Evolutionary conservation across 1,140 invertebrate species (phyloP).

Genomic region (Drosophila rhopaloa): DNA sequence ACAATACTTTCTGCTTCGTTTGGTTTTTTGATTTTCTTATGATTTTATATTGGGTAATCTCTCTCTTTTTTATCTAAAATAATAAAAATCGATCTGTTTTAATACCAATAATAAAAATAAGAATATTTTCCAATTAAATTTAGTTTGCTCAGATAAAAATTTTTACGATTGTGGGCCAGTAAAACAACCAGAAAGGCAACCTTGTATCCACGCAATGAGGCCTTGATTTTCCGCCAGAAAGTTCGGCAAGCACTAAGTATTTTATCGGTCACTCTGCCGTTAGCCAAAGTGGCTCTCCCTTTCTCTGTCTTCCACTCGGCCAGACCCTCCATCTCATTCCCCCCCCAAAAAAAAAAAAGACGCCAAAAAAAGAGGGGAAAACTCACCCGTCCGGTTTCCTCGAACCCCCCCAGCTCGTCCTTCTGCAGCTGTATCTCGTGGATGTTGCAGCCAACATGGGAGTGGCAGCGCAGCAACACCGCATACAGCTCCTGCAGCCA

Average conservation of each 20-base stretch:
- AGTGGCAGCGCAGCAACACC: conserved; percentile 89
- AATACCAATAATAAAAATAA: too few species aligned
- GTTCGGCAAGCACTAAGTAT: not conserved
- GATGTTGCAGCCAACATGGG: conserved; percentile 89
- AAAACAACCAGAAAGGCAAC: not conserved
- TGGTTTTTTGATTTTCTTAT: too few species aligned
- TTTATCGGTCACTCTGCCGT: conserved; percentile 21
- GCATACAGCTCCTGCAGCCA: conserved; percentile 91
- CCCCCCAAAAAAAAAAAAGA: conserved; percentile 5
- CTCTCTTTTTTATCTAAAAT: too few species aligned
- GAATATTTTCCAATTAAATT: too few species aligned
- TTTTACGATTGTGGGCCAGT: not conserved
- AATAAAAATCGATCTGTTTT: too few species aligned
- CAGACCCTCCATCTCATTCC: not conserved
- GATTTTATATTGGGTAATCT: too few species aligned
- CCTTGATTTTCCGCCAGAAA: conserved; percentile 21
- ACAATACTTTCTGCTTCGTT: too few species aligned
- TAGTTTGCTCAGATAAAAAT: not conserved
- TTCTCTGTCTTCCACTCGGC: conserved; percentile 7
- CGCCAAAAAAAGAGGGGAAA: conserved; percentile 14
- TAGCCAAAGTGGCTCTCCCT: conserved; percentile 14
- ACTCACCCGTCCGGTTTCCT: conserved; percentile 90
- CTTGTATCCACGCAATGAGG: not conserved
- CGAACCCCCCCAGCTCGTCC: conserved; percentile 90
- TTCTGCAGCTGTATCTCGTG: conserved; percentile 91